Percentiles rank a stretch among this genome's conserved stretches.
phyloP scores from a whole-genome alignment of 1,140 invertebrate species.

The Anoplophora glabripennis region DNA sequence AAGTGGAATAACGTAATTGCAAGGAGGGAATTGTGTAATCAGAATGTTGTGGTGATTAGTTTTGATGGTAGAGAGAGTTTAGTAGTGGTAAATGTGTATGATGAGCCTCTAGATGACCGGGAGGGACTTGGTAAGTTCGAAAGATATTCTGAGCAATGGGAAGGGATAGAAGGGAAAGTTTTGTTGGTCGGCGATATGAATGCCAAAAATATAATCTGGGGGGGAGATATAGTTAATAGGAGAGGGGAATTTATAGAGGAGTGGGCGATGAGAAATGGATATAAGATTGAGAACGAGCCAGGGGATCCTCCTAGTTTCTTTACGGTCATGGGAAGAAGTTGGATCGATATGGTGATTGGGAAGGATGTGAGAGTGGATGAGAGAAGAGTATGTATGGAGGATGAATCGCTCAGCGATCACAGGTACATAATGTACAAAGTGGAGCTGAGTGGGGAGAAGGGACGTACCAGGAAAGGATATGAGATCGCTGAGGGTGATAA shows the following conservation, averaged over 20 bases:
- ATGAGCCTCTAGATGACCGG: no score
- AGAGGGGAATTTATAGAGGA: neutral
- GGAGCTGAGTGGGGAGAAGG: no score
- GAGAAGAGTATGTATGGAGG: neutral
- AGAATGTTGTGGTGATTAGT: neutral
- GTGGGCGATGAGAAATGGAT: neutral
- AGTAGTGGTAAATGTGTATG: no score
- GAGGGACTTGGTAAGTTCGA: no score
- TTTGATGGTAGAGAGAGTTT: neutral
- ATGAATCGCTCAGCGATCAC: neutral
- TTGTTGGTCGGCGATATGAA: neutral
- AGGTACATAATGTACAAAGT: neutral
- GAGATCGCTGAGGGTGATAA: no score
- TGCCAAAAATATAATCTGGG: neutral
- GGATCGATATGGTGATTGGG: no score
- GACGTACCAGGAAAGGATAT: neutral
- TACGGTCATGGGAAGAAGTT: no score
- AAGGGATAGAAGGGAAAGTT: no score
- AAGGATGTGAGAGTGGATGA: neutral
- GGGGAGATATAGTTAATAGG: neutral
- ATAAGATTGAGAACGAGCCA: neutral
- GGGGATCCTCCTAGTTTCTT: no score
- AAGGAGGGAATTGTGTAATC: neutral
- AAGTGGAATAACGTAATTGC: neutral
- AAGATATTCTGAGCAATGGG: no score